Percentiles rank a stretch among this genome's conserved stretches.
Evolutionary conservation across 2,113 vertebrate genomes (phyloP).

Genomic region (Saccopteryx bilineata): DNA sequence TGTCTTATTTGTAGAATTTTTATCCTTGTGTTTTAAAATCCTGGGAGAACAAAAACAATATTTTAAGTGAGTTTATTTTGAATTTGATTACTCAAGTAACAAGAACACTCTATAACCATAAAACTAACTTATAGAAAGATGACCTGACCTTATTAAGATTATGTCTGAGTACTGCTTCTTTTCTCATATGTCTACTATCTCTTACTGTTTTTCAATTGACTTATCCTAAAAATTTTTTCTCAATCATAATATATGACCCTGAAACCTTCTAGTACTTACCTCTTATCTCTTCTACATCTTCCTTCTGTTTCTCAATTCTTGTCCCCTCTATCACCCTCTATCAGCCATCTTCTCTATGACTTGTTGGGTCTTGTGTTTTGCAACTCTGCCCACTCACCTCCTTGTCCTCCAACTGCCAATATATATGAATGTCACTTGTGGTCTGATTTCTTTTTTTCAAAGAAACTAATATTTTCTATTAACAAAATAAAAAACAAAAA

Average conservation of each 20-base stretch:
- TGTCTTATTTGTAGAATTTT: background rate
- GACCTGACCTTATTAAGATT: background rate
- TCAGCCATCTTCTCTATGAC: background rate
- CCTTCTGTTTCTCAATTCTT: background rate
- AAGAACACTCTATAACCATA: conserved; percentile 7
- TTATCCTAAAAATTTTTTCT: background rate
- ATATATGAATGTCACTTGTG: background rate
- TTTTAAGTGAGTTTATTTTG: conserved; percentile 49
- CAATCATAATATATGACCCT: background rate
- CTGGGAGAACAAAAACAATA: background rate
- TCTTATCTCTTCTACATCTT: background rate
- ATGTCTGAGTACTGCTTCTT: background rate
- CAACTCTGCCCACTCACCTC: background rate
- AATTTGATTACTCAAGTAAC: conserved; percentile 15
- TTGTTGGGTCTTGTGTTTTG: background rate
- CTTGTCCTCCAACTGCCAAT: background rate
- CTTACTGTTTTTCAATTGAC: background rate
- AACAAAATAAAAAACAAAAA: background rate
- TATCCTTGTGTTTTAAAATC: conserved; percentile 26
- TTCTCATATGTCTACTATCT: background rate
- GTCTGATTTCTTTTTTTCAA: background rate
- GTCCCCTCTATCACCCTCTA: background rate
- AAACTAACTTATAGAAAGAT: background rate
- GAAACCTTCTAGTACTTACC: background rate
- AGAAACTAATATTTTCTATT: background rate